Evolutionary conservation across 2,797 vertebrate species (phyloP).

Genomic region (Manis pentadactyla): DNA sequence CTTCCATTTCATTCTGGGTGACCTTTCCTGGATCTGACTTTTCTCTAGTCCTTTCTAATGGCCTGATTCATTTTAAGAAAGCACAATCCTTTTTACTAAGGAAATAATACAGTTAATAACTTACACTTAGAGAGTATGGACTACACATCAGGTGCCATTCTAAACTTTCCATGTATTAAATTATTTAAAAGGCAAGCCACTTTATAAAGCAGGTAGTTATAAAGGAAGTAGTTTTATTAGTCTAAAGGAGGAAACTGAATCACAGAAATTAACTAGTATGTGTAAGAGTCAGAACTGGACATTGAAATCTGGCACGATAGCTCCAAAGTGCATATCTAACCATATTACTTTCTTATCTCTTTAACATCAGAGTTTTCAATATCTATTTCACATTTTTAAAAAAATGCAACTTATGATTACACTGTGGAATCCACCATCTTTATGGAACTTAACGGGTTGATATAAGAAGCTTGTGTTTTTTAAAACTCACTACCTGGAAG

Average conservation of each 20-base stretch:
- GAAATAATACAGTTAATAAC: background rate
- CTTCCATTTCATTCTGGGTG: background rate
- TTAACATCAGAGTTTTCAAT: background rate
- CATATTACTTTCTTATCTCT: background rate
- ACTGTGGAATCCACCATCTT: background rate
- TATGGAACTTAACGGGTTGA: background rate
- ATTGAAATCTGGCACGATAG: background rate
- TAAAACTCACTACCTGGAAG: background rate
- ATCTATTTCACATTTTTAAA: background rate
- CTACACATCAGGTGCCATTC: background rate
- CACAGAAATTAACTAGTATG: background rate
- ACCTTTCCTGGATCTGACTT: background rate
- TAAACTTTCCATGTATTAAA: background rate
- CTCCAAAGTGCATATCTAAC: background rate
- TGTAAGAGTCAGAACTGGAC: background rate
- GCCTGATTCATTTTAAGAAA: background rate
- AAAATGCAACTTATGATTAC: no score
- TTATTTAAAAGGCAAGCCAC: background rate
- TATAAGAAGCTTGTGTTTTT: background rate
- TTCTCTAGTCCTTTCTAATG: background rate
- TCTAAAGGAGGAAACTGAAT: background rate
- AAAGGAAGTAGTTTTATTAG: background rate
- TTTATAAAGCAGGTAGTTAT: background rate
- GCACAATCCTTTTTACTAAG: background rate
- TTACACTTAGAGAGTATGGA: background rate